Evolutionary conservation across 2,797 vertebrate genomes (phyloP).

Genomic region (Cetoscarus ocellatus): DNA sequence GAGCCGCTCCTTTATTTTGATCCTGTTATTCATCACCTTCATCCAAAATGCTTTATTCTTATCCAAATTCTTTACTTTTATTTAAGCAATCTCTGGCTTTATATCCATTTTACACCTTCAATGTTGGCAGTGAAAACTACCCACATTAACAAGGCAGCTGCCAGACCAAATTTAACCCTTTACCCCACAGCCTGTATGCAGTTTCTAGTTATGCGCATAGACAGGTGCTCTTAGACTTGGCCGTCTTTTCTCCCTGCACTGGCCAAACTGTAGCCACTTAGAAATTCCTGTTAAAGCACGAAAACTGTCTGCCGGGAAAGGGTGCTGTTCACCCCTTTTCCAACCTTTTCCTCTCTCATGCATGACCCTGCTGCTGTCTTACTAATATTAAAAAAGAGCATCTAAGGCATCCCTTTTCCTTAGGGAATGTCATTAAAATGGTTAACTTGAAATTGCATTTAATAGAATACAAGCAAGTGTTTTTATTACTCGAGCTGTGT

Average conservation of each 20-base stretch:
- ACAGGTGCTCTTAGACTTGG: constrained; percentile 11
- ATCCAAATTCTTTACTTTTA: no score
- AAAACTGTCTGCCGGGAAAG: constrained; percentile 42
- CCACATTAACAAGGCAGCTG: constrained; percentile 7
- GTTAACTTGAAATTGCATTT: no score
- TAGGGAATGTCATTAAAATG: no score
- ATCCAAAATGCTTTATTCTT: no score
- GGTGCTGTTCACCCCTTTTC: constrained; percentile 23
- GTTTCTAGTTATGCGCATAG: constrained; percentile 9
- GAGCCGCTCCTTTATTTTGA: no score
- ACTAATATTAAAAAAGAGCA: not conserved
- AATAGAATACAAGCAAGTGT: no score
- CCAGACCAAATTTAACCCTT: constrained; percentile 25
- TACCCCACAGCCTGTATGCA: not conserved
- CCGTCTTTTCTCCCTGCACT: constrained; percentile 32
- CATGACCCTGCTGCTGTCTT: constrained; percentile 2
- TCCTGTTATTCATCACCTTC: no score
- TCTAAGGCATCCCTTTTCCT: no score
- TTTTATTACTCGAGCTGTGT: no score
- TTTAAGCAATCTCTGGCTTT: constrained; percentile 4
- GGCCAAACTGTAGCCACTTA: constrained; percentile 16
- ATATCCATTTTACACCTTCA: constrained; percentile 22
- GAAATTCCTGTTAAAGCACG: constrained; percentile 33
- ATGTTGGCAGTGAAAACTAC: not conserved
- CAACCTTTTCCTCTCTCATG: constrained; percentile 2